Conservation (phyloP, 2,113 vertebrate species). For the Cebus imitator region DNA sequence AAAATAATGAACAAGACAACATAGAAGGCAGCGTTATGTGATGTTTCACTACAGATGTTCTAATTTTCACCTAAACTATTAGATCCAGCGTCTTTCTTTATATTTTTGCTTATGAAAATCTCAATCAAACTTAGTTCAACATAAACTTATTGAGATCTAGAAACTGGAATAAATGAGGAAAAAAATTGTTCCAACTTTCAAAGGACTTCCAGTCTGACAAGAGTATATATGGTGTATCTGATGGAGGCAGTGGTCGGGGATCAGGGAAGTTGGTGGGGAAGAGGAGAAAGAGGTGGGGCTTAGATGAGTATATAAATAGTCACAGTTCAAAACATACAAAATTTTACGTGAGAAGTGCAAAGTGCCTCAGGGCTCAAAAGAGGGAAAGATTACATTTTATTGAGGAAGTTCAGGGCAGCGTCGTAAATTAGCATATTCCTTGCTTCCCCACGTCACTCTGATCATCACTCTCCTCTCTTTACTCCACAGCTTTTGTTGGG, state of each 20-base stretch:
- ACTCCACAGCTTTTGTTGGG: background rate
- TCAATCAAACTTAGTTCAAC: background rate
- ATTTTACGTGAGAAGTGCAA: background rate
- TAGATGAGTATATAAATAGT: background rate
- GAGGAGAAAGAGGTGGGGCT: background rate
- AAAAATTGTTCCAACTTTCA: background rate
- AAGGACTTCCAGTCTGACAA: background rate
- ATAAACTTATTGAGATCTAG: background rate
- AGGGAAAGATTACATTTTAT: background rate
- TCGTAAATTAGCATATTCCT: background rate
- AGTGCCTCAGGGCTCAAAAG: background rate
- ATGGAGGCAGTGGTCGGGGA: background rate
- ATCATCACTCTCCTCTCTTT: background rate
- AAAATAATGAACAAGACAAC: slow-evolving; percentile 6
- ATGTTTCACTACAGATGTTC: background rate
- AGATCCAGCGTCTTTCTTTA: background rate
- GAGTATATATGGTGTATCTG: background rate
- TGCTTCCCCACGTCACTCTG: background rate
- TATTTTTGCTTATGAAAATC: background rate
- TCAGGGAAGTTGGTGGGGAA: background rate
- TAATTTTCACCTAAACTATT: background rate
- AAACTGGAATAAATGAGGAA: background rate
- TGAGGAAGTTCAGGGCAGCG: background rate
- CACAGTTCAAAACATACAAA: background rate
- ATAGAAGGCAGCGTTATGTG: background rate